Conservation (phyloP, 2,888 invertebrate species). For the Eubasilissa splendida region DNA sequence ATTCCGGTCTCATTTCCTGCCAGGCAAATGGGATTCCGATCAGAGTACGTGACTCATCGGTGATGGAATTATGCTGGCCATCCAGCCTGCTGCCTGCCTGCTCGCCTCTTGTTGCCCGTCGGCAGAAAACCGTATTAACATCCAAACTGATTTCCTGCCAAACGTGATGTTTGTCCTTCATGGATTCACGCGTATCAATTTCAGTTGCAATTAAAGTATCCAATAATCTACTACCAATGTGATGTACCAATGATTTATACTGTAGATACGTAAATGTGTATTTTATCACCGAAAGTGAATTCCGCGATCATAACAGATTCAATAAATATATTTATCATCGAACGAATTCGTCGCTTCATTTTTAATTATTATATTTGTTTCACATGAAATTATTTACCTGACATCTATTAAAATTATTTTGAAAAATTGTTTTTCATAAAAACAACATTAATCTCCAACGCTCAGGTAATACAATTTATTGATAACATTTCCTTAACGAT, state of each 20-base stretch:
- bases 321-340: neutral
- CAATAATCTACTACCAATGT: neutral
- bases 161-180: slow-evolving; percentile 9
- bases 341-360: neutral
- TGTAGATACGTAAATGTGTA: neutral
- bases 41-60: slow-evolving; percentile 33
- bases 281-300: neutral
- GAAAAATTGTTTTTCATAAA: too few species aligned
- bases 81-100: neutral
- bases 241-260: neutral
- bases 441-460: too few species aligned
- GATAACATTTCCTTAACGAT: slow-evolving; percentile 15
- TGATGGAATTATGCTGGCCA: slow-evolving; percentile 7
- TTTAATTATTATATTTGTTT: too few species aligned
- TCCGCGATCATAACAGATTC: neutral
- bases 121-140: slow-evolving; percentile 1
- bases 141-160: slow-evolving; percentile 11
- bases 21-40: slow-evolving; percentile 54
- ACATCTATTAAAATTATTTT: too few species aligned
- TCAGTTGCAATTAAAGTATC: neutral
- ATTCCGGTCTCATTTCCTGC: slow-evolving; percentile 55
- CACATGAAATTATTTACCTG: too few species aligned
- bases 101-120: neutral
- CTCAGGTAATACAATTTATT: neutral
- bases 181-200: neutral